Base-by-base conservation (phyloP, 2,888 invertebrate genomes). In the Torymus aiolomorphi region DNA sequence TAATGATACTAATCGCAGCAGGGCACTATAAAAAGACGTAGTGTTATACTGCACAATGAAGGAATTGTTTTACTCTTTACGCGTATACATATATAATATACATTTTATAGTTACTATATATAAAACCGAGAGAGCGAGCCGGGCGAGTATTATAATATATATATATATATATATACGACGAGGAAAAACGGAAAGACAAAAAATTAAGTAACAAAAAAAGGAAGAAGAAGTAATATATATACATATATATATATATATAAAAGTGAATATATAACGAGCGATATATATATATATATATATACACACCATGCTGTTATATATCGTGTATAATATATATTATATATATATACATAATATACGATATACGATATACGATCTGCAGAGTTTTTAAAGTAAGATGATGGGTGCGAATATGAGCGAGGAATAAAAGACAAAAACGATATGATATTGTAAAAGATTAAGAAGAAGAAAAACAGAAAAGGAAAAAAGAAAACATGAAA, bases 51-150 rank as follows among this genome's bases (percentile, higher is more conserved):
- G 74, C 80, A 80, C 74, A 78, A 76, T 71, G 71, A 81, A 81
- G 78, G 78, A 81, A 81, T 78, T 81, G 78, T 72, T 81, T 75
- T 67, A 73, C 66, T 72, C 67, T 75, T 75, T 78, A 76, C 71
- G 67, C 72, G 71, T 78, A 72, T 67, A 42, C 8, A 42, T 42
- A 42, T 42, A 42, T 42, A 42, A 42, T 42, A 42, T 42, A 42
- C 42, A 42, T 42, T 76, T 75, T 75, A 78, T 67, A 78, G 76
- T 78, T 75, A 74, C 72, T 76, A 73, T 52, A 11, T 49, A 69
- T 24, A 52, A 10, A 42, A 42, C 5, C 42, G 8, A 42, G 42
- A 42, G 8, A 42, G 42, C 0, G 42, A 42, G 42, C 8, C 8
- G 42, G 42, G 42, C 42, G 42, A 42, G 42, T 42, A 42, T 42